Evolutionary conservation across 2,113 vertebrate species (phyloP), one percentile per base, ranked within the genome.

Genomic region (Perca fluviatilis): DNA sequence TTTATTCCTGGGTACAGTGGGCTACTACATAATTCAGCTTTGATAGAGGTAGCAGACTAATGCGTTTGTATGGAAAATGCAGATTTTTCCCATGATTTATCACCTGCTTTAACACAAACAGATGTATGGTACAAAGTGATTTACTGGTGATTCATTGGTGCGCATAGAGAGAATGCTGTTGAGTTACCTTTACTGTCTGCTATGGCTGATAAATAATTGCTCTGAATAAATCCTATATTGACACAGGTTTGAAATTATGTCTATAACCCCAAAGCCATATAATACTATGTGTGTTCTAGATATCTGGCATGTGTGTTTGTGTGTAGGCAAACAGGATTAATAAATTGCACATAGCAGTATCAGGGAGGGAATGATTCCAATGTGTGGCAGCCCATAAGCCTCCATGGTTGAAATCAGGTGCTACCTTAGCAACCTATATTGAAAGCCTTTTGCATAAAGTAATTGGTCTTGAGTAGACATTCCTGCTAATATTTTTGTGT

Each of bases 51-150:
- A 12, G 18, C 7, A 53, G 47, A 33, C 47, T 46, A 49, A 56
- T 69, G 58, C 15, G 33, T 46, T 61, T 74, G 21, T 49, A 68
- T 68, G n/a, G 33, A 68, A 78, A 36, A 47, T 43, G 27, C 6
- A 27, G 3, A 25, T 6, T 54, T 63, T 63, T 2, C 1, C 16
- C 11, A 43, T 72, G 81, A 83, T 78, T 60, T 51, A 73, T 73
- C 6, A 43, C 67, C 71, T 63, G 70, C 50, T 79, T 56, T 69
- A 69, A 69, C 70, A 70, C 23, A 77, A 83, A 73, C 53, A 83
- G 74, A 43, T 83, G 40, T 62, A 49, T 69, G 57, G 33, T 27
- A 49, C 50, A 49, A 21, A 36, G 56, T 63, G 57, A 76, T 75
- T 63, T 75, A 69, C 64, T 75, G 64, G 33, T 56, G 36, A 69